phyloP scores from a whole-genome alignment of 2,797 vertebrate species.

The Anableps anableps region DNA sequence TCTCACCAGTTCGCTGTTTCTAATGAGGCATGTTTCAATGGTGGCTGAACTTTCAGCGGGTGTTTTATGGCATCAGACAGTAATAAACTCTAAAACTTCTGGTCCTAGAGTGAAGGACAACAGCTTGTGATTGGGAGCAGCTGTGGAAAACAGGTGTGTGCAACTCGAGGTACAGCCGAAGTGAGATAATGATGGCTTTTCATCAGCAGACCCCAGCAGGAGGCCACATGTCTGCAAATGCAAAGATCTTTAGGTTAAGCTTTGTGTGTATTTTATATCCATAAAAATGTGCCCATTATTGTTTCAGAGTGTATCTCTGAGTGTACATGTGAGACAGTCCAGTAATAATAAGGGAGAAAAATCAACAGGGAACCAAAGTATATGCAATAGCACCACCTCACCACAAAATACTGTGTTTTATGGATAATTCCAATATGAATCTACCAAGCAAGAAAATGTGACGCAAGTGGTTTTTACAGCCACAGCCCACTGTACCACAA shows the following conservation, averaged over 20 bases:
- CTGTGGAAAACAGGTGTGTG: conserved; percentile 76
- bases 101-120: conserved; percentile 57
- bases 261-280: background rate
- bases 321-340: conserved; percentile 7
- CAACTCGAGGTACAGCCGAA: conserved; percentile 60
- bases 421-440: conserved; percentile 44
- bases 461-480: conserved; percentile 33
- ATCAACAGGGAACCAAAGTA: conserved; percentile 36
- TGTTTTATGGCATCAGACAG: conserved; percentile 67
- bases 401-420: conserved; percentile 45
- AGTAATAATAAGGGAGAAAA: conserved; percentile 32
- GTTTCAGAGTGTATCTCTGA: conserved; percentile 15
- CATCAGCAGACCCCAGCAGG: conserved; percentile 48
- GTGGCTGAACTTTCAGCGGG: conserved; percentile 51
- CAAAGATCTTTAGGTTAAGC: conserved; percentile 15
- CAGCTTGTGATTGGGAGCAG: conserved; percentile 71
- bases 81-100: conserved; percentile 65
- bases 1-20: conserved; percentile 43
- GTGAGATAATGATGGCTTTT: conserved; percentile 63
- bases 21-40: conserved; percentile 61
- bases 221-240: background rate
- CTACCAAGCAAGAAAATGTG: conserved; percentile 42
- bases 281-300: conserved; percentile 6
- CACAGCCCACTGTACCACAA: conserved; percentile 22
- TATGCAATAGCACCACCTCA: conserved; percentile 18